Conservation (phyloP, 1,140 invertebrate genomes). For the Leptinotarsa texana region DNA sequence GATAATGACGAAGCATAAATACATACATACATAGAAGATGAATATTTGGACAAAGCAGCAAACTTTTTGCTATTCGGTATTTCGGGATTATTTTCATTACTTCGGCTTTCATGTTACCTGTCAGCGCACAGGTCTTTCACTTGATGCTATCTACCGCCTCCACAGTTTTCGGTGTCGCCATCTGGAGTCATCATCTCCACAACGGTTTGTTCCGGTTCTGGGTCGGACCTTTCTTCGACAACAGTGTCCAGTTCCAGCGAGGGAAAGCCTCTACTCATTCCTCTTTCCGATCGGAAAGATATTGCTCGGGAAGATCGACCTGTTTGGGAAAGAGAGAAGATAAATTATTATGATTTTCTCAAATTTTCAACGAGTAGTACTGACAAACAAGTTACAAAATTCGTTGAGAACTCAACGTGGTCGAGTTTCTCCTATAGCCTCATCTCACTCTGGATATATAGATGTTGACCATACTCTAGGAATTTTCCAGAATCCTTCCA, state of each 20-base stretch:
- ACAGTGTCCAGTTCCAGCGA: slow-evolving; percentile 79
- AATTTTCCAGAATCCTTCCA: no score
- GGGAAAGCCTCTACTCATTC: slow-evolving; percentile 67
- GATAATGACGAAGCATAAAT: no score
- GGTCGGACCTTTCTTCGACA: slow-evolving; percentile 76
- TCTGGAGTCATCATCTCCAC: slow-evolving; percentile 63
- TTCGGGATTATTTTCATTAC: neutral
- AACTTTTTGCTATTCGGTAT: no score
- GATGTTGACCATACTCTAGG: no score
- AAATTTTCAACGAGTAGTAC: no score
- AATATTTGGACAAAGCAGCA: no score
- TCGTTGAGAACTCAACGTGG: no score
- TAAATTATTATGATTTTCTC: no score
- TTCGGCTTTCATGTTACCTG: slow-evolving; percentile 36
- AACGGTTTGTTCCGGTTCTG: slow-evolving; percentile 61
- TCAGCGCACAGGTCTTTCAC: slow-evolving; percentile 43
- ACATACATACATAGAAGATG: no score
- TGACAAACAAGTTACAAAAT: no score
- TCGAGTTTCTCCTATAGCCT: no score
- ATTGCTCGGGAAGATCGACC: slow-evolving; percentile 60
- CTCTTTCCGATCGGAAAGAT: slow-evolving; percentile 67
- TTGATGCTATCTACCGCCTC: slow-evolving; percentile 57
- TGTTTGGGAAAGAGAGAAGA: neutral
- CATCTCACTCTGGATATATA: no score
- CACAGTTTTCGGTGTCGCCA: slow-evolving; percentile 54